Evolutionary conservation across 1,140 invertebrate genomes (phyloP).

Genomic region (Leucophenga varia): DNA sequence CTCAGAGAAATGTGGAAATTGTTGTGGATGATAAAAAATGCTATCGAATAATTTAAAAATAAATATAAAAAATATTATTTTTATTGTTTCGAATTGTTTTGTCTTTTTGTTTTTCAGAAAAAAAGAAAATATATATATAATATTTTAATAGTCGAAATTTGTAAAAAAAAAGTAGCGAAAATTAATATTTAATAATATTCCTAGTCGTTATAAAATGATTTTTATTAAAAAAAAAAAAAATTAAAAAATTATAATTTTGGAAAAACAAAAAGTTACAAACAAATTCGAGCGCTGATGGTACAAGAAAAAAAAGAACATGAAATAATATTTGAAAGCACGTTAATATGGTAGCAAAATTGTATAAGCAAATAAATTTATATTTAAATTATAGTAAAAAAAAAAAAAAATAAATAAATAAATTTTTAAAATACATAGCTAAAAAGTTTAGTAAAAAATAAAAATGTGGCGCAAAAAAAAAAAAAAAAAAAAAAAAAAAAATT

Average conservation of each 20-base stretch:
- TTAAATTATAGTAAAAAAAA: slow-evolving; percentile 1
- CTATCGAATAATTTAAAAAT: too few relatives aligned
- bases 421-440: slow-evolving; percentile 2
- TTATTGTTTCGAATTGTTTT: slow-evolving; percentile 29
- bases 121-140: too few relatives aligned
- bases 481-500: not conserved
- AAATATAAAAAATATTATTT: not conserved
- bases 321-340: too few relatives aligned
- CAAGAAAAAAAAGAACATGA: slow-evolving; percentile 34
- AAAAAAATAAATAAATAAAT: slow-evolving; percentile 13
- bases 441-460: slow-evolving; percentile 1
- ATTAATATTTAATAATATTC: not conserved
- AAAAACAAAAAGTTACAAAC: slow-evolving; percentile 26
- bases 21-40: too few relatives aligned
- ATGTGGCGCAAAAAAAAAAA: slow-evolving; percentile 18
- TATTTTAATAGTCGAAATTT: not conserved
- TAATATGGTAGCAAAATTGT: not conserved
- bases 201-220: too few relatives aligned
- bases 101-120: slow-evolving; percentile 3
- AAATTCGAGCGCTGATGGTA: slow-evolving; percentile 56
- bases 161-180: not conserved
- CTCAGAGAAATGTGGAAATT: too few relatives aligned
- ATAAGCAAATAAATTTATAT: slow-evolving; percentile 4
- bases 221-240: slow-evolving; percentile 1
- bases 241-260: slow-evolving; percentile 18